phyloP scores from a whole-genome alignment of 2,888 invertebrate species.

The Odontomyia ornata region DNA sequence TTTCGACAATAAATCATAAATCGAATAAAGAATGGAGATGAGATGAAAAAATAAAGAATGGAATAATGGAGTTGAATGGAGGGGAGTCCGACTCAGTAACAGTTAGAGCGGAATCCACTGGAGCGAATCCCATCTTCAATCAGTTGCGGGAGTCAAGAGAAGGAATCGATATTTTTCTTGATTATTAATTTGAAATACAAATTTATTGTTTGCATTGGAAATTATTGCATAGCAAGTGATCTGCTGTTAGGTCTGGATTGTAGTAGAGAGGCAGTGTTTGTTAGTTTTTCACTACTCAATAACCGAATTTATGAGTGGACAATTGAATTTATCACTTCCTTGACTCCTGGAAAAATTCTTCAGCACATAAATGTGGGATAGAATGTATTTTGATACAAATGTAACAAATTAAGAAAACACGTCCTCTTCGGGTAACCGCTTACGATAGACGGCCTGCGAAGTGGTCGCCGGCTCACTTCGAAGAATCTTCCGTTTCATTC shows the following conservation, averaged over 20 bases:
- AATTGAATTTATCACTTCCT: not conserved
- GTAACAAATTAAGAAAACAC: too few relatives aligned
- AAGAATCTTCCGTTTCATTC: too few relatives aligned
- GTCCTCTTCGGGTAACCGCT: too few relatives aligned
- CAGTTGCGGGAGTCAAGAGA: too few relatives aligned
- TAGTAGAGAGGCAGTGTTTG: not conserved
- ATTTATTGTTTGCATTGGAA: slow-evolving; percentile 16
- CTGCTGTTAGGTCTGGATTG: not conserved
- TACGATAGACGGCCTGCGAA: too few relatives aligned
- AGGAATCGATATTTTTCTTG: not conserved
- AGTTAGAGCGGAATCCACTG: too few relatives aligned
- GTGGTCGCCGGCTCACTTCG: too few relatives aligned
- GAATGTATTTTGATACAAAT: too few relatives aligned
- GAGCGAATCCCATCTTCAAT: too few relatives aligned
- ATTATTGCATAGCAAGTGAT: slow-evolving; percentile 4
- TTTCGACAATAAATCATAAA: slow-evolving; percentile 25
- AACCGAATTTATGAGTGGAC: not conserved
- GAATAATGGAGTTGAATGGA: not conserved
- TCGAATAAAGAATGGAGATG: not conserved
- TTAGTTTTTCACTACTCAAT: not conserved
- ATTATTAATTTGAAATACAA: slow-evolving; percentile 17
- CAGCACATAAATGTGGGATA: too few relatives aligned
- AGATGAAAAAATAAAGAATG: not conserved
- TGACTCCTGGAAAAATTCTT: too few relatives aligned
- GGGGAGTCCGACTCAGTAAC: not conserved